Evolutionary conservation across 53 echinoderm and acorn worm genomes (phyloP).

Genomic region (Luidia sarsii): DNA sequence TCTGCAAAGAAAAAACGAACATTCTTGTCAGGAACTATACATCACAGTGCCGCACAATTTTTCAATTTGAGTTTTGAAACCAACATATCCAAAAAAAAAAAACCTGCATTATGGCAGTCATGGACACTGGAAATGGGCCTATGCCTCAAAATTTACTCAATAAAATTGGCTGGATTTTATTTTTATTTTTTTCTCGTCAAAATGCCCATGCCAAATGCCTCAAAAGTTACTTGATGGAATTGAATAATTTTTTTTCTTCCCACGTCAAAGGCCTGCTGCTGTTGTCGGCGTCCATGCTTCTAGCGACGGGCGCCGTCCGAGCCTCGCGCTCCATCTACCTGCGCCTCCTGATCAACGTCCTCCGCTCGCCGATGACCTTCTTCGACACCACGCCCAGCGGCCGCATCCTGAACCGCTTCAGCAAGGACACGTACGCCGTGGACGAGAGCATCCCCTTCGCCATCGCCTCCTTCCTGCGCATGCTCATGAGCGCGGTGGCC

Average conservation of each 20-base stretch:
- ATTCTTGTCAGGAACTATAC: too few species aligned
- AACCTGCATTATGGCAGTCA: too few species aligned
- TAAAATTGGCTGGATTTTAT: too few species aligned
- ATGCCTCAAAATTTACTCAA: too few species aligned
- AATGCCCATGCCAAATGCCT: too few species aligned
- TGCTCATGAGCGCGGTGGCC: slow-evolving; percentile 35
- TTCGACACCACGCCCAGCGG: slow-evolving; percentile 85
- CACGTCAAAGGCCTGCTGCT: slow-evolving; percentile 2
- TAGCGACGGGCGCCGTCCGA: slow-evolving; percentile 52
- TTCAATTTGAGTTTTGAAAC: too few species aligned
- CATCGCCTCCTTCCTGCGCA: slow-evolving; percentile 49
- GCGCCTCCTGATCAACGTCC: slow-evolving; percentile 55
- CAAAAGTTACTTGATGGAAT: neutral
- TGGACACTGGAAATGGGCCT: too few species aligned
- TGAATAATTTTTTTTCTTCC: neutral
- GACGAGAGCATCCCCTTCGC: slow-evolving; percentile 62
- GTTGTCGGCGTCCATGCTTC: slow-evolving; percentile 26
- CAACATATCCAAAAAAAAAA: too few species aligned
- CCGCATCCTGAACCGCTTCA: slow-evolving; percentile 83
- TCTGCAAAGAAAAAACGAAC: slow-evolving; percentile 48
- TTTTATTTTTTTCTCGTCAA: too few species aligned
- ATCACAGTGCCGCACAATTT: too few species aligned
- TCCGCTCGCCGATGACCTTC: slow-evolving; percentile 76
- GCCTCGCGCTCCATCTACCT: slow-evolving; percentile 67
- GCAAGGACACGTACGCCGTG: slow-evolving; percentile 78